A percentile compares a stretch with the other conserved stretches of the same genome.
Conservation (phyloP, 2,113 vertebrate genomes). For the Dryoscopus gambensis region DNA sequence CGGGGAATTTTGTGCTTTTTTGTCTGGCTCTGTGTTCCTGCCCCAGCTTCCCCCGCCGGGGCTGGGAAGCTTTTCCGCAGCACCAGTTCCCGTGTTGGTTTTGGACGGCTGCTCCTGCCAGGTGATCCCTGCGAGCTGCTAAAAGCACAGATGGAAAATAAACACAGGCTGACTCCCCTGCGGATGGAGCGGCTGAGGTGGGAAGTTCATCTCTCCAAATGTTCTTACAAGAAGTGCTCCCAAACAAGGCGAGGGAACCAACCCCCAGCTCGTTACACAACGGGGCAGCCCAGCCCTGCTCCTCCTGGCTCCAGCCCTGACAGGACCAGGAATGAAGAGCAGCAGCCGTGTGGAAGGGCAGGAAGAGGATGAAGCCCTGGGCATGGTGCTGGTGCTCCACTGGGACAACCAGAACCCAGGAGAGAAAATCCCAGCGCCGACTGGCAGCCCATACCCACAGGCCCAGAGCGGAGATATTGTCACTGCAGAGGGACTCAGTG, state of each 20-base stretch:
- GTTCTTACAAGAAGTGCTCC: not conserved
- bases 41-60: not conserved
- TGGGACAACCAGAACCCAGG: accelerated
- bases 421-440: not conserved
- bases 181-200: not conserved
- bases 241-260: not conserved
- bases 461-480: not conserved
- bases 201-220: not conserved
- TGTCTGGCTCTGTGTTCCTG: not conserved
- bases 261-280: not conserved
- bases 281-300: not conserved
- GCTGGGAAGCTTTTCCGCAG: not conserved
- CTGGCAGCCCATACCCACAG: accelerated
- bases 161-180: not conserved
- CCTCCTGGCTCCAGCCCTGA: not conserved
- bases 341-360: accelerated
- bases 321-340: not conserved
- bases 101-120: not conserved
- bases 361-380: too few species aligned
- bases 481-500: accelerated
- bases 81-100: not conserved
- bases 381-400: not conserved
- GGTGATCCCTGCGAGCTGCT: not conserved
- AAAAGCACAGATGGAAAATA: not conserved
- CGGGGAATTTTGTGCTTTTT: not conserved